These are phyloP conservation scores for Xiphophorus hellerii DNA, from an alignment of 2,113 vertebrate species.

Conservation along the genomic window DNA sequence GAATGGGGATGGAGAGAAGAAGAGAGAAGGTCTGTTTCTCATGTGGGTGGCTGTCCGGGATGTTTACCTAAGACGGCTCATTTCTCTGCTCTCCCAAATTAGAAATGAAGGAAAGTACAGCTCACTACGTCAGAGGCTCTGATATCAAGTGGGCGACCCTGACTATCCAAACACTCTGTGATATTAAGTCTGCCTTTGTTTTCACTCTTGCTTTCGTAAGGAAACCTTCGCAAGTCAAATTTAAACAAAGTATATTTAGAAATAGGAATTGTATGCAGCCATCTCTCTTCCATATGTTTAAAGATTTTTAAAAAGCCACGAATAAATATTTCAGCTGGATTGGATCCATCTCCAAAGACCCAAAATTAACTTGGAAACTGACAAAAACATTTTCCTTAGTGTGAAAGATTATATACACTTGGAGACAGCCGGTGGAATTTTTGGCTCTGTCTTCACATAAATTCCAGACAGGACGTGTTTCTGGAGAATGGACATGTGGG, in stretches of 20 bases:
- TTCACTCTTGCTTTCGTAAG: conserved; percentile 50
- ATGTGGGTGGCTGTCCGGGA: conserved; percentile 72
- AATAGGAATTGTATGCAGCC: neutral
- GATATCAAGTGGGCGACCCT: conserved; percentile 56
- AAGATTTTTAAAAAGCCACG: neutral
- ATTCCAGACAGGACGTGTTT: conserved; percentile 27
- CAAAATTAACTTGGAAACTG: neutral
- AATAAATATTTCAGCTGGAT: conserved; percentile 1
- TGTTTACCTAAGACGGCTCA: conserved; percentile 61
- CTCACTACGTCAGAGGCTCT: conserved; percentile 41
- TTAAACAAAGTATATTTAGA: conserved; percentile 12
- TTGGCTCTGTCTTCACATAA: conserved; percentile 24
- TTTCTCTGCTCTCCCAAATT: conserved; percentile 62
- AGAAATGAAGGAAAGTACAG: conserved; percentile 69
- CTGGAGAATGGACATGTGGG: conserved; percentile 2
- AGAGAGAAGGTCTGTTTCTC: conserved; percentile 67
- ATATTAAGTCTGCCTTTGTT: conserved; percentile 61
- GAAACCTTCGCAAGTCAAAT: conserved; percentile 18
- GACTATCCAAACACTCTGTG: conserved; percentile 54
- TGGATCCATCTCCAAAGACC: conserved; percentile 2
- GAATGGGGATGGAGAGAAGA: conserved; percentile 24
- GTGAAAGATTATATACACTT: conserved; percentile 34
- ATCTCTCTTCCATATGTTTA: conserved; percentile 29
- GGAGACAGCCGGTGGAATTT: conserved; percentile 29
- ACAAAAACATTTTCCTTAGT: conserved; percentile 10